Evolutionary conservation across 2,113 vertebrate species (phyloP).

Genomic region (Raphicerus campestris): DNA sequence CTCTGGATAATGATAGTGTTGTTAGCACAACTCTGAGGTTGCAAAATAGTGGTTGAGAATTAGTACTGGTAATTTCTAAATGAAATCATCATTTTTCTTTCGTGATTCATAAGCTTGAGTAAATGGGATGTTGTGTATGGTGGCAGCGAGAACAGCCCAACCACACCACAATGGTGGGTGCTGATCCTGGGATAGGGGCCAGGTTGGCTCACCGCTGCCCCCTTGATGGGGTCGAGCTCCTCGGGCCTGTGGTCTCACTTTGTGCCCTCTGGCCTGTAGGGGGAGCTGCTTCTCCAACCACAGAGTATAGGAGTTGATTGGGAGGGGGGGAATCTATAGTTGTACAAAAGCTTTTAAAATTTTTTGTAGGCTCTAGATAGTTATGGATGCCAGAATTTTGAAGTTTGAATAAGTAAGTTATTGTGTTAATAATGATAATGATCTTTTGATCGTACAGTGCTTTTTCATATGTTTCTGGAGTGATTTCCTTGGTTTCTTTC

Average conservation of each 20-base stretch:
- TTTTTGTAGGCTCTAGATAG: neutral
- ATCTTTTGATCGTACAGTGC: neutral
- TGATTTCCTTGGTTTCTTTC: neutral
- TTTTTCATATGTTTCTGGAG: neutral
- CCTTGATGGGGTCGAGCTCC: neutral
- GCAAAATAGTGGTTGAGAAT: neutral
- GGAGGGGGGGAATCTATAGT: neutral
- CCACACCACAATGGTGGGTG: fast-evolving
- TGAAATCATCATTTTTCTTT: conserved; percentile 17
- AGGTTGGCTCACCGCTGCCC: neutral
- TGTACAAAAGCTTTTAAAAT: neutral
- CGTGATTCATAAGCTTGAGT: neutral
- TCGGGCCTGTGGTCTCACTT: fast-evolving
- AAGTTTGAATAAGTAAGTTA: neutral
- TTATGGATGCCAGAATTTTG: neutral
- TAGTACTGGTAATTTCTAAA: neutral
- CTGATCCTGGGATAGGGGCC: neutral
- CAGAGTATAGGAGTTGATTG: neutral
- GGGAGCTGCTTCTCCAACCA: neutral
- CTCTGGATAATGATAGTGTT: neutral
- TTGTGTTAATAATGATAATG: neutral
- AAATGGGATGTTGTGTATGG: neutral
- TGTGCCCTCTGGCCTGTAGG: neutral
- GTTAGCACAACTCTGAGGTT: neutral
- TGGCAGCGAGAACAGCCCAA: neutral